phyloP scores from a whole-genome alignment of 2,888 invertebrate species.

The Caenorhabditis macrosperma region DNA sequence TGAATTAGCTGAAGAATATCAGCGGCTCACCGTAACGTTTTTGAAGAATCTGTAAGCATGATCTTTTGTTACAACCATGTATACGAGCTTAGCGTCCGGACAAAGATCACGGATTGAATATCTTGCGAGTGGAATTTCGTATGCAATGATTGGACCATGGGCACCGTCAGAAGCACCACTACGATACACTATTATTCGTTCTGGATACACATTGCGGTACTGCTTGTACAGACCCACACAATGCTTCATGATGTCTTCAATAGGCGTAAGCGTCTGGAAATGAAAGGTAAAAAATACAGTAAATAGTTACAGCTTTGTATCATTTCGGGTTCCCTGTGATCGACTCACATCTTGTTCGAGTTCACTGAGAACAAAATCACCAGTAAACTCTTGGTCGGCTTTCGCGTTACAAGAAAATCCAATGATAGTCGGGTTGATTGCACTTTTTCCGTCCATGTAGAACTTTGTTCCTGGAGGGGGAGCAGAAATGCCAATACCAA shows the following conservation, averaged over 20 bases:
- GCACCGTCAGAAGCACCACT: slow-evolving; percentile 69
- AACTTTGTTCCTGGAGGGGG: slow-evolving; percentile 20
- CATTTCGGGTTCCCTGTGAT: slow-evolving; percentile 4
- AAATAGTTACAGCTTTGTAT: too few relatives aligned
- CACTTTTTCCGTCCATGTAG: not conserved
- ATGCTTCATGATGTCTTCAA: slow-evolving; percentile 37
- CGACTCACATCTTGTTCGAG: slow-evolving; percentile 30
- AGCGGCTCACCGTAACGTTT: too few relatives aligned
- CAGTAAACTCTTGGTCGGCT: slow-evolving; percentile 59
- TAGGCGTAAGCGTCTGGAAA: slow-evolving; percentile 8
- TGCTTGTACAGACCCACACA: too few relatives aligned
- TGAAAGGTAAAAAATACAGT: not conserved
- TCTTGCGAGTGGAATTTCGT: slow-evolving; percentile 73
- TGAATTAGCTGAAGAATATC: too few relatives aligned
- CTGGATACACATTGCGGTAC: too few relatives aligned
- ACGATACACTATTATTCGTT: slow-evolving; percentile 68
- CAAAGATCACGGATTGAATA: too few relatives aligned
- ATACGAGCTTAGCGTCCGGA: slow-evolving; percentile 60
- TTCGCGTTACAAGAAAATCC: slow-evolving; percentile 66
- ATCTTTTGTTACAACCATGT: slow-evolving; percentile 71
- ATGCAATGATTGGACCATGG: slow-evolving; percentile 60
- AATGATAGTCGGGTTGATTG: slow-evolving; percentile 14
- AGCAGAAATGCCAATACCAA: slow-evolving; percentile 23
- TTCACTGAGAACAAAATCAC: slow-evolving; percentile 61
- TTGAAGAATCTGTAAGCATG: slow-evolving; percentile 70